These are phyloP conservation scores for Halcyon senegalensis DNA, from an alignment of 2,113 vertebrate species.

Conservation along the genomic window DNA sequence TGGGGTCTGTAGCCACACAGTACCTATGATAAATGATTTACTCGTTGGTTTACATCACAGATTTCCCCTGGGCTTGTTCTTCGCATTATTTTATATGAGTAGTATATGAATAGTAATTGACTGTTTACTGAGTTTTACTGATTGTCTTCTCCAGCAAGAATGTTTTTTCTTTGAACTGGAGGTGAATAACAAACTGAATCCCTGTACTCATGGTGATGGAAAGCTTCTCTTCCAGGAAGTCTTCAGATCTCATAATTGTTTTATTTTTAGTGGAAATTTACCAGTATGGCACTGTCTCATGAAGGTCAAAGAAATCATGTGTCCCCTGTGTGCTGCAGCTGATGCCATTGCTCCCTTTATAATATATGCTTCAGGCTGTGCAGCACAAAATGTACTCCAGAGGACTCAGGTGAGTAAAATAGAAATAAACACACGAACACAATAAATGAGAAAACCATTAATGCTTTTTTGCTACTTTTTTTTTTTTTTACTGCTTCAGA, in stretches of 20 bases:
- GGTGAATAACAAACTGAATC: not conserved
- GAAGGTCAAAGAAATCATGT: not conserved
- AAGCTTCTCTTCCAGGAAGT: not conserved
- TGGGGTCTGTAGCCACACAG: not conserved
- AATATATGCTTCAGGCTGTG: not conserved
- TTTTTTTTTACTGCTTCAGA: not conserved
- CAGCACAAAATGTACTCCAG: not conserved
- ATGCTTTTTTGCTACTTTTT: not conserved
- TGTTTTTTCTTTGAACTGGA: not conserved
- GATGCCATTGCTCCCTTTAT: not conserved
- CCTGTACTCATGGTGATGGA: not conserved
- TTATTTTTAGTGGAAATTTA: not conserved
- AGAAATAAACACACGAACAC: not conserved
- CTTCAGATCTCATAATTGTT: not conserved
- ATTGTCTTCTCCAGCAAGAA: not conserved
- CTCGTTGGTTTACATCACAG: not conserved
- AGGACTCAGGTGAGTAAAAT: not conserved
- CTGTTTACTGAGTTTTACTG: not conserved
- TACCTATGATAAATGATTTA: not conserved
- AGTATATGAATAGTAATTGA: not conserved
- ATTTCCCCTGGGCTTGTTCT: not conserved
- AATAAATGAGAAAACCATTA: conserved; percentile 14
- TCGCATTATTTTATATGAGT: not conserved
- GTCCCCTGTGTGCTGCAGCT: not conserved
- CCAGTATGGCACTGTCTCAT: not conserved